These are phyloP conservation scores for Gymnogyps californianus DNA, from an alignment of 2,113 vertebrate genomes.

Conservation along the genomic window DNA sequence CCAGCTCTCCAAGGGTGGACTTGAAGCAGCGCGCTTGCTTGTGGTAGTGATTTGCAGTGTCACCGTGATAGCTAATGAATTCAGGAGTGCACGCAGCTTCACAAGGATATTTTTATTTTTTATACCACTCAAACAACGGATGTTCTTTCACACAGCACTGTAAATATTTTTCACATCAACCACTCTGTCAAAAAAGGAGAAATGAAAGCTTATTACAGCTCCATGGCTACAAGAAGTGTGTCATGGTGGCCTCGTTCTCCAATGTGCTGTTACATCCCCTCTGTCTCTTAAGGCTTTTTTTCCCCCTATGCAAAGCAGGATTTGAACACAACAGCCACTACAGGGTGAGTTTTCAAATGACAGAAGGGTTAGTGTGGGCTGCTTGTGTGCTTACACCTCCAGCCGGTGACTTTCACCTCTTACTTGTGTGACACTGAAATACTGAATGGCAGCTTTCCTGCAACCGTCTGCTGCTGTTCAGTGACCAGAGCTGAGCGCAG, in stretches of 20 bases:
- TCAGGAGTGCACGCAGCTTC: fast-evolving
- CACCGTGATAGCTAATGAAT: fast-evolving
- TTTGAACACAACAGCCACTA: neutral
- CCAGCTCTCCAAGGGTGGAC: fast-evolving
- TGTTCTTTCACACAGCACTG: neutral
- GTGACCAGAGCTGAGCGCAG: neutral
- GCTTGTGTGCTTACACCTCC: neutral
- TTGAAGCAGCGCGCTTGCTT: fast-evolving
- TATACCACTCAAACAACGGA: neutral
- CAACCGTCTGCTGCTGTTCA: fast-evolving
- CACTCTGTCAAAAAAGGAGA: neutral
- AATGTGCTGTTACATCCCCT: neutral
- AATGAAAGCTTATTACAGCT: neutral
- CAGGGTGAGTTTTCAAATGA: no score
- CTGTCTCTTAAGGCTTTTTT: neutral
- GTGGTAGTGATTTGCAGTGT: fast-evolving
- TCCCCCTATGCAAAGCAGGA: neutral
- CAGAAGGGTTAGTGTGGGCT: neutral
- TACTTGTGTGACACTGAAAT: no score
- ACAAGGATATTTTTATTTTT: neutral
- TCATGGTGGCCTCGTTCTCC: fast-evolving
- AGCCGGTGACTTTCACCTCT: neutral
- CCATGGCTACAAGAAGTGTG: neutral
- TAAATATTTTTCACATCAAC: conserved; percentile 16
- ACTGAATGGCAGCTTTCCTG: neutral